Evolutionary conservation across 1,140 invertebrate genomes (phyloP).

Genomic region (Planococcus citri): DNA sequence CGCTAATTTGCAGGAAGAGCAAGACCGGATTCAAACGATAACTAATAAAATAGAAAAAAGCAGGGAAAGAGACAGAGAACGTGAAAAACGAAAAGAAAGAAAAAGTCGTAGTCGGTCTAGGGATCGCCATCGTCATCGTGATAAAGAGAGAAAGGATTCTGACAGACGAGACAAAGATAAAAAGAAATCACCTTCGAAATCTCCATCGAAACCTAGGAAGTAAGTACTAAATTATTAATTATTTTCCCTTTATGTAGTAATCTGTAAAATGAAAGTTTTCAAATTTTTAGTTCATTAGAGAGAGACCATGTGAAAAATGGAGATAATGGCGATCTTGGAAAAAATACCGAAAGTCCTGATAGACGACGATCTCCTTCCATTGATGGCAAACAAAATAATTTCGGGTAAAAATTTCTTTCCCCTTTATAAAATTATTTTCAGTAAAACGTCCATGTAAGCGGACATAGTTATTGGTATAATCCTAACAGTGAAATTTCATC

Average conservation of each 20-base stretch:
- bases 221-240: slow-evolving; percentile 22
- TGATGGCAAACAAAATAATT: not conserved
- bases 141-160: slow-evolving; percentile 29
- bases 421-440: too few species aligned
- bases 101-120: slow-evolving; percentile 36
- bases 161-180: slow-evolving; percentile 27
- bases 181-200: slow-evolving; percentile 22
- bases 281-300: not conserved
- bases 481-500: not conserved
- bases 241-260: not conserved
- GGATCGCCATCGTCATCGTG: slow-evolving; percentile 32
- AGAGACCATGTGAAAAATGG: slow-evolving; percentile 1
- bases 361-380: not conserved
- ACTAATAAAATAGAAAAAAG: slow-evolving; percentile 38
- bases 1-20: slow-evolving; percentile 45
- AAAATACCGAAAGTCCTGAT: not conserved
- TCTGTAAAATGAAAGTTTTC: slow-evolving; percentile 5
- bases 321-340: not conserved
- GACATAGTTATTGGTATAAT: too few species aligned
- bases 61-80: slow-evolving; percentile 37
- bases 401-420: not conserved
- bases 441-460: too few species aligned
- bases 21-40: slow-evolving; percentile 52
- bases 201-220: slow-evolving; percentile 22
- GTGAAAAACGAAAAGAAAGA: slow-evolving; percentile 37